A percentile compares a stretch with the other conserved stretches of the same genome.
Conservation (phyloP, 2,113 vertebrate genomes). For the Corvus hawaiiensis region DNA sequence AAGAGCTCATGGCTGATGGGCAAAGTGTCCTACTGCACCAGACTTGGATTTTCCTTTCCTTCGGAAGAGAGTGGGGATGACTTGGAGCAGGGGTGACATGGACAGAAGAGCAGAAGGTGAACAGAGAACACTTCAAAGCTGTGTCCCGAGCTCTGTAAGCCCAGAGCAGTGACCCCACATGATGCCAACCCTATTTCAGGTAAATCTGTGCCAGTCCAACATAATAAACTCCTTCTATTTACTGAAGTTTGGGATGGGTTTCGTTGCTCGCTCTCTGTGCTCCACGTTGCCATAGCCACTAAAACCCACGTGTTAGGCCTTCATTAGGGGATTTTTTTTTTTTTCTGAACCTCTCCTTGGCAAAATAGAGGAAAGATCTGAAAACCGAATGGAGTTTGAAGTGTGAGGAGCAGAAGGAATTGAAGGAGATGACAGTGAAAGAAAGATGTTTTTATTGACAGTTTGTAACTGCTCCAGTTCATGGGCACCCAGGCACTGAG, state of each 20-base stretch:
- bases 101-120: background rate
- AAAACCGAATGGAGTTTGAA: background rate
- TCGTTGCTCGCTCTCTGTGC: background rate
- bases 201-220: background rate
- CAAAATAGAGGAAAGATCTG: background rate
- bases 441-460: background rate
- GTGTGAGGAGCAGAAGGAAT: background rate
- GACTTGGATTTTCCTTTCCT: background rate
- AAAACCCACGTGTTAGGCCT: background rate
- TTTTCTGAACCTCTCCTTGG: background rate
- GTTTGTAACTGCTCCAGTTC: background rate
- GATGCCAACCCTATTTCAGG: background rate
- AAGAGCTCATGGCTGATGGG: background rate
- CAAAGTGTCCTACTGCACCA: background rate
- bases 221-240: background rate
- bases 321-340: background rate
- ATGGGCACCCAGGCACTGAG: background rate
- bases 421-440: background rate
- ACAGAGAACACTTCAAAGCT: background rate
- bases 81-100: background rate
- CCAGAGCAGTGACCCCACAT: background rate
- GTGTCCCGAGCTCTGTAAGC: background rate
- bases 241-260: background rate
- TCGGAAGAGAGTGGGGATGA: background rate
- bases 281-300: background rate